Percentiles rank a stretch among this genome's conserved stretches.
phyloP scores from a whole-genome alignment of 2,113 vertebrate genomes.

The Lipotes vexillifer region DNA sequence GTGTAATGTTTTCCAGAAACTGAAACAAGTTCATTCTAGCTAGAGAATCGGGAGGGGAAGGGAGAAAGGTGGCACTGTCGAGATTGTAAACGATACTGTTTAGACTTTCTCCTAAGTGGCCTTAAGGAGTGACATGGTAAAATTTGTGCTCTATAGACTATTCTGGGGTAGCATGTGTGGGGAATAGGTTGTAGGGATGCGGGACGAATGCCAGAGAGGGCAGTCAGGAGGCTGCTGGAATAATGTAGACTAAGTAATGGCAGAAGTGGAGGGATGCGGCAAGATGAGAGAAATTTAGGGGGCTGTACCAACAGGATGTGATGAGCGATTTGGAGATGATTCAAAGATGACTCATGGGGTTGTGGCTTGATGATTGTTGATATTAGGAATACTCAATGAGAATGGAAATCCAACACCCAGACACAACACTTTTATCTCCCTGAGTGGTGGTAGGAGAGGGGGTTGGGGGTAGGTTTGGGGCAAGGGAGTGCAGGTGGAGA shows the following conservation, averaged over 20 bases:
- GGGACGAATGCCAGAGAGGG: neutral
- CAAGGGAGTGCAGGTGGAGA: neutral
- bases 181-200: neutral
- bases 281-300: neutral
- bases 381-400: neutral
- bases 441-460: neutral
- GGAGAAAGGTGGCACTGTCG: neutral
- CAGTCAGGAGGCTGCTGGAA: neutral
- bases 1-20: neutral
- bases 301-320: neutral
- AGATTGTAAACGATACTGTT: neutral
- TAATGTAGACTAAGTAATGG: neutral
- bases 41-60: neutral
- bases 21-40: neutral
- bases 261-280: neutral
- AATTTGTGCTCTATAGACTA: neutral
- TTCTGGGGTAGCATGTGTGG: neutral
- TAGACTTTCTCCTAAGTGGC: neutral
- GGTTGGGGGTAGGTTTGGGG: neutral
- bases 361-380: neutral
- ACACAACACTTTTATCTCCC: neutral
- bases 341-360: neutral
- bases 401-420: neutral
- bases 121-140: neutral
- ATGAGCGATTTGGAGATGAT: neutral